Evolutionary conservation across 2,113 vertebrate species (phyloP), one percentile per base, ranked within the genome.

Genomic region (Dolichotis patagonum): DNA sequence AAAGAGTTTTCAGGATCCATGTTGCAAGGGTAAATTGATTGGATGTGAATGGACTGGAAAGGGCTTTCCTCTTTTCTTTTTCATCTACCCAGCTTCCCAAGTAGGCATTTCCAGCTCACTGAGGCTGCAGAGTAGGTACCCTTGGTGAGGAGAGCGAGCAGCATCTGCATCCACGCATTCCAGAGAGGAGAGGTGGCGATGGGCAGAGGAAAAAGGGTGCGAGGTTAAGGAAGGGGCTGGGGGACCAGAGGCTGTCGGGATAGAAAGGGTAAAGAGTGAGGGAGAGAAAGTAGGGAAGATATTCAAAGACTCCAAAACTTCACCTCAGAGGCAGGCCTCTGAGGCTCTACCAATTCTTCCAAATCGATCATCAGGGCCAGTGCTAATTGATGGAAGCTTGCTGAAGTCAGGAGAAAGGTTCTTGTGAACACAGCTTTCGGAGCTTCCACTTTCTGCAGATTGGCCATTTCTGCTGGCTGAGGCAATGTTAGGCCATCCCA

Each of bases 41-140:
- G 80, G 7, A 35, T 65, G 26, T 83, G 81, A 88, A 77, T 58
- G 5, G 49, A 41, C 38, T 82, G 41, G 60, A 90, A 94, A 96
- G 1, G 10, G 8, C 9, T 26, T 60, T 43, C 32, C 20, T 14
- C 54, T 13, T 22, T 69, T 43, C 26, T 46, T 78, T 24, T 14
- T 46, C 11, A 14, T 49, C 28, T 52, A 17, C n/a, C 14, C 30
- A 17, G 8, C 28, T 94, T 90, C 94, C 41, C 80, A 54, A 85
- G 78, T 54, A 46, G 82, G 41, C 58, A 73, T 67, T 83, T 67
- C 46, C n/a, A 91, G 16, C 60, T 89, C 88, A 52, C 49, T 67
- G n/a, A 91, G 41, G 28, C 56, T 86, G 78, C 65, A 84, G 87
- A 81, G n/a, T 35, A 65, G 49, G 35, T 0, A 1, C 14, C 17